These are phyloP conservation scores for Chrysodeixis includens DNA, from an alignment of 2,888 invertebrate genomes.

Conservation along the genomic window DNA sequence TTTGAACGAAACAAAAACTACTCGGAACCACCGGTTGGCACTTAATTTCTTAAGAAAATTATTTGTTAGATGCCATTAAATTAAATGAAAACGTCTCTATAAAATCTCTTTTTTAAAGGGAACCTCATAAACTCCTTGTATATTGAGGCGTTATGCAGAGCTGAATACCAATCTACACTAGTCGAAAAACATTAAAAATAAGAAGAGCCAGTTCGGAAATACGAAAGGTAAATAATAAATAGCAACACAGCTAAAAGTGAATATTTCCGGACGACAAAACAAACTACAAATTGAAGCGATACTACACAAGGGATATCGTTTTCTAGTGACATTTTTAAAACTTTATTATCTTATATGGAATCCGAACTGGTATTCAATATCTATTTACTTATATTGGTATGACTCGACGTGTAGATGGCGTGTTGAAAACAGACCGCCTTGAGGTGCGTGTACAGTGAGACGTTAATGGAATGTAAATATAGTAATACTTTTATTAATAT, in stretches of 20 bases:
- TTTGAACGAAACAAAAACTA: too few species aligned
- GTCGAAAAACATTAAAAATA: not conserved
- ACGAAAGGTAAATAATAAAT: not conserved
- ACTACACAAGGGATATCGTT: conserved; percentile 28
- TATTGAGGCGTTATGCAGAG: too few species aligned
- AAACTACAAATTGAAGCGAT: conserved; percentile 27
- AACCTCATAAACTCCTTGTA: too few species aligned
- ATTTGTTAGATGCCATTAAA: too few species aligned
- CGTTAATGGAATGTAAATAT: not conserved
- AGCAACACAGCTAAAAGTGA: not conserved
- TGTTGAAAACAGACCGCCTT: conserved; percentile 64
- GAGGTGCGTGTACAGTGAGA: conserved; percentile 35
- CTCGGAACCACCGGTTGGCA: too few species aligned
- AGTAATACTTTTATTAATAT: too few species aligned
- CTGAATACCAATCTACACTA: too few species aligned
- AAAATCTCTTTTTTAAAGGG: too few species aligned
- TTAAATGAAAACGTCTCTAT: too few species aligned
- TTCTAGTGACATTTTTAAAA: conserved; percentile 34
- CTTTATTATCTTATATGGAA: conserved; percentile 46
- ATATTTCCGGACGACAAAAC: conserved; percentile 11
- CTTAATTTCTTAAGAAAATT: too few species aligned
- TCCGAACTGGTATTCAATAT: conserved; percentile 66
- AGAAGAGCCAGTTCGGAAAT: not conserved
- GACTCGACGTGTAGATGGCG: conserved; percentile 58
- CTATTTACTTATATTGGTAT: conserved; percentile 73